Evolutionary conservation across 2,888 invertebrate species (phyloP).

Genomic region (Dexiosoma caninum): DNA sequence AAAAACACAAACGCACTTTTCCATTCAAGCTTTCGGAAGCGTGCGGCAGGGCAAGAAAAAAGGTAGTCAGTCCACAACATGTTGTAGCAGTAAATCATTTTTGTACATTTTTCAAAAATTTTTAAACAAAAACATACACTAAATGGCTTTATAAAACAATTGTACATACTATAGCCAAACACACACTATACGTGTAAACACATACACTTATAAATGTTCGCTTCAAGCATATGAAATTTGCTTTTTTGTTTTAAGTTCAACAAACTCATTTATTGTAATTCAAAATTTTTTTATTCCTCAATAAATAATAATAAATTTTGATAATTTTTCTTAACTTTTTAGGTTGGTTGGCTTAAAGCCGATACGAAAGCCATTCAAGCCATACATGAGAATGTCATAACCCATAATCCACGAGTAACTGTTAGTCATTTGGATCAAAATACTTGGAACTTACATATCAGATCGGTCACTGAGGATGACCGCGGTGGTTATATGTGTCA

Average conservation of each 20-base stretch:
- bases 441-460: slow-evolving; percentile 94
- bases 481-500: slow-evolving; percentile 96
- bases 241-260: slow-evolving; percentile 56
- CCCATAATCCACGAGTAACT: slow-evolving; percentile 91
- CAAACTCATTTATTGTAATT: slow-evolving; percentile 52
- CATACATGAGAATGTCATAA: slow-evolving; percentile 94
- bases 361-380: slow-evolving; percentile 96
- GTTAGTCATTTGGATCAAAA: slow-evolving; percentile 91
- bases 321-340: slow-evolving; percentile 66
- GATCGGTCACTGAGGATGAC: slow-evolving; percentile 91
- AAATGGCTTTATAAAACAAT: slow-evolving; percentile 1
- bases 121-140: slow-evolving; percentile 34
- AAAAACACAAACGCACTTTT: background rate
- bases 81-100: slow-evolving; percentile 62
- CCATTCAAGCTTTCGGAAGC: background rate
- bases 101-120: slow-evolving; percentile 57
- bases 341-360: slow-evolving; percentile 96
- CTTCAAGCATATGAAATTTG: slow-evolving; percentile 13
- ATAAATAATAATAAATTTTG: slow-evolving; percentile 1
- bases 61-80: slow-evolving; percentile 58
- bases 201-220: background rate
- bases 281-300: slow-evolving; percentile 1
- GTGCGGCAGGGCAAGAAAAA: background rate
- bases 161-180: too few relatives aligned
- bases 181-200: background rate